phyloP scores from a whole-genome alignment of 2,888 invertebrate species.

The Temnothorax ravouxi region DNA sequence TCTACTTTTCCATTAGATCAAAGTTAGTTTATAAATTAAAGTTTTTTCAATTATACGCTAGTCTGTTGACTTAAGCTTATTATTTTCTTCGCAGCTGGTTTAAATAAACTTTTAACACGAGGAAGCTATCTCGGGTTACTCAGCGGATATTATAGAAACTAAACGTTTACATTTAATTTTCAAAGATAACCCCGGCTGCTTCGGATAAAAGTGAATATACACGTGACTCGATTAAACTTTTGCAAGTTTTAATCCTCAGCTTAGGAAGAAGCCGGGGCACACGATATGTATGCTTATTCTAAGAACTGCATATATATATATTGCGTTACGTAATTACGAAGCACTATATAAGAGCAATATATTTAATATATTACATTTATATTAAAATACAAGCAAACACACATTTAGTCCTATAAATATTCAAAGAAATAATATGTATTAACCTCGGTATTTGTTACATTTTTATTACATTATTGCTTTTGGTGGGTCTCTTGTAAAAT shows the following conservation, averaged over 20 bases:
- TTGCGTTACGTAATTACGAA: conserved; percentile 2
- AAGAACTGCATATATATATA: conserved; percentile 4
- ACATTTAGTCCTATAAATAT: neutral
- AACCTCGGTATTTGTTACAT: neutral
- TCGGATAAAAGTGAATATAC: conserved; percentile 49
- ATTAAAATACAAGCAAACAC: neutral
- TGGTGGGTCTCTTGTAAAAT: neutral
- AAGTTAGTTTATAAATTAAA: conserved; percentile 22
- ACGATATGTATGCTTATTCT: conserved; percentile 8
- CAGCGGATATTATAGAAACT: conserved; percentile 50
- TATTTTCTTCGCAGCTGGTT: conserved; percentile 37
- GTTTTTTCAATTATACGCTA: conserved; percentile 33
- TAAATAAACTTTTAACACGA: conserved; percentile 48
- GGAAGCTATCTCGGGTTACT: conserved; percentile 41
- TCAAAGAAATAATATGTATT: neutral
- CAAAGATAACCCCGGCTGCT: conserved; percentile 49
- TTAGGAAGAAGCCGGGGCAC: conserved; percentile 29
- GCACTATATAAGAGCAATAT: neutral
- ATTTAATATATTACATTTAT: conserved; percentile 15
- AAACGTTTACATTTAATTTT: conserved; percentile 54
- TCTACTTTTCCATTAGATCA: neutral
- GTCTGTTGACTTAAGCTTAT: conserved; percentile 35
- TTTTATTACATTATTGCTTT: neutral
- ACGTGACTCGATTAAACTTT: conserved; percentile 55
- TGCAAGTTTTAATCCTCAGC: conserved; percentile 45